Evolutionary conservation across 1,140 invertebrate genomes (phyloP).

Genomic region (Diorhabda carinulata): DNA sequence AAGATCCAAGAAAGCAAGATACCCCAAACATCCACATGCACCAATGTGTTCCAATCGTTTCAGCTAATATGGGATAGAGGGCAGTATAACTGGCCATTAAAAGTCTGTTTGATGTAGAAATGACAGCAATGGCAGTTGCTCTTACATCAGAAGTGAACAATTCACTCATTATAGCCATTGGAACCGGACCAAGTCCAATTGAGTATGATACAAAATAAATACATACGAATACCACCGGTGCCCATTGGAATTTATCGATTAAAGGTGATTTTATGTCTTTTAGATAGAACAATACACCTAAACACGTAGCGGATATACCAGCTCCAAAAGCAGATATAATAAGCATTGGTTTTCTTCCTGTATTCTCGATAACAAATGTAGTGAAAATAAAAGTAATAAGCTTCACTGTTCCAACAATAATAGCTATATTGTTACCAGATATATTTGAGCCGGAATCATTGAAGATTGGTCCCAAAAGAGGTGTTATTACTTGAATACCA

Average conservation of each 20-base stretch:
- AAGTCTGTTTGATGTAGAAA: conserved; percentile 33
- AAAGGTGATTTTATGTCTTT: not conserved
- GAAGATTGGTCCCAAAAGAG: not conserved
- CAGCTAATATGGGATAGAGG: not conserved
- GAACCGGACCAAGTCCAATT: not conserved
- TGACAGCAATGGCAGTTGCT: conserved; percentile 67
- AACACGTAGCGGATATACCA: not conserved
- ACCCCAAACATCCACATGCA: conserved; percentile 5
- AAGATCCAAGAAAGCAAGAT: not conserved
- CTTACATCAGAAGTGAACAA: not conserved
- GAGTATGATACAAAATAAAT: not conserved
- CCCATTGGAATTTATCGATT: not conserved
- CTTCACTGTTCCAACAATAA: conserved; percentile 1
- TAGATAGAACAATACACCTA: not conserved
- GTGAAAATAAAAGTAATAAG: not conserved
- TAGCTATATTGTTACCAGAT: not conserved
- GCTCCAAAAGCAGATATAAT: not conserved
- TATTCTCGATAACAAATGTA: not conserved
- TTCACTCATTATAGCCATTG: not conserved
- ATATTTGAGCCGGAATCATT: not conserved
- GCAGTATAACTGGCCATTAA: not conserved
- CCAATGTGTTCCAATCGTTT: not conserved
- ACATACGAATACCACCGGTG: not conserved
- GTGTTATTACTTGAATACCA: not conserved
- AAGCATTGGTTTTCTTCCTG: not conserved